Percentiles rank a stretch among this genome's conserved stretches.
These are phyloP conservation scores for Actias luna DNA, from an alignment of 2,888 invertebrate genomes.

Conservation along the genomic window DNA sequence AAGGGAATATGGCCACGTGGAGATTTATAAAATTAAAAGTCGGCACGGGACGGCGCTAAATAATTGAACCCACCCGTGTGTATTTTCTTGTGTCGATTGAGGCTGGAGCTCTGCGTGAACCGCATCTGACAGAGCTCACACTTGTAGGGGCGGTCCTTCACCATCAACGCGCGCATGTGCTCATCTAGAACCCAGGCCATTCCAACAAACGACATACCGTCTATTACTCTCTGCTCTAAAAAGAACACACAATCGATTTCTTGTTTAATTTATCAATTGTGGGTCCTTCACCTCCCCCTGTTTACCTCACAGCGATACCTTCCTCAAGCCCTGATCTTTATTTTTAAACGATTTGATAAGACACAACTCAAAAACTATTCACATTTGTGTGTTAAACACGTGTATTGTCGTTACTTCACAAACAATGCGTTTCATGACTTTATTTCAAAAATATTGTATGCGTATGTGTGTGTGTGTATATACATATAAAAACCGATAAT, in stretches of 20 bases:
- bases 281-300: slow-evolving; percentile 76
- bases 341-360: slow-evolving; percentile 45
- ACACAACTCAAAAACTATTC: slow-evolving; percentile 81
- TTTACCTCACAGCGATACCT: slow-evolving; percentile 71
- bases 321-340: slow-evolving; percentile 76
- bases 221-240: slow-evolving; percentile 34
- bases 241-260: slow-evolving; percentile 58
- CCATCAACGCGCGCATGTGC: slow-evolving; percentile 79
- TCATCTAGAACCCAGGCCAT: slow-evolving; percentile 78
- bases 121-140: slow-evolving; percentile 86
- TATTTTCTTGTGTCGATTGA: slow-evolving; percentile 87
- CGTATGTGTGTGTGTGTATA: slow-evolving; percentile 11
- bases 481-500: slow-evolving; percentile 21
- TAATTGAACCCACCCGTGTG: slow-evolving; percentile 82
- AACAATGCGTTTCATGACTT: not conserved
- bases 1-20: slow-evolving; percentile 19
- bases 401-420: slow-evolving; percentile 23
- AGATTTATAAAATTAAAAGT: slow-evolving; percentile 27
- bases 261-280: slow-evolving; percentile 44
- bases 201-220: slow-evolving; percentile 53
- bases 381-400: slow-evolving; percentile 54
- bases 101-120: slow-evolving; percentile 87
- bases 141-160: slow-evolving; percentile 83
- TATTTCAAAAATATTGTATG: not conserved
- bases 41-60: slow-evolving; percentile 52